Evolutionary conservation across 1,140 invertebrate species (phyloP).

Genomic region (Bombus sylvicola): DNA sequence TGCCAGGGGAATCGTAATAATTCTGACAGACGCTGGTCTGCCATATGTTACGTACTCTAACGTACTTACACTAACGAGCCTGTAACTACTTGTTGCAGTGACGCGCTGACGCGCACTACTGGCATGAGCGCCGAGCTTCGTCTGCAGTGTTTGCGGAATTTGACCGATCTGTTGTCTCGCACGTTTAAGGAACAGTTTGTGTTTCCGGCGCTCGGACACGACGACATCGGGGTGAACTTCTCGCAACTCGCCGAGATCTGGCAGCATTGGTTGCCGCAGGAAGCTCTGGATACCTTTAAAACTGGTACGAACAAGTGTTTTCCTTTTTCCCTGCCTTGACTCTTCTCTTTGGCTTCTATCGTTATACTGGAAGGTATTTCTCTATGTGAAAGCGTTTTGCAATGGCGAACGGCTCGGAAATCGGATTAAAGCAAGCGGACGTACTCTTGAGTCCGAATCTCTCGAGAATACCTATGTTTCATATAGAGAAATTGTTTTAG

Average conservation of each 20-base stretch:
- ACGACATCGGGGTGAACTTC: conserved; percentile 87
- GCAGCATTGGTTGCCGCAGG: conserved; percentile 91
- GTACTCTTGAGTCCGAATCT: not conserved
- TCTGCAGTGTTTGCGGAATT: conserved; percentile 88
- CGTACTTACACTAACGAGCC: conserved; percentile 59
- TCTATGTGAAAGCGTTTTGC: not conserved
- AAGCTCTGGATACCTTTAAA: conserved; percentile 90
- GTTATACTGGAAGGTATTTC: not conserved
- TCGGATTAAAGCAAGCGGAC: conserved; percentile 9
- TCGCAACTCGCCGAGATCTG: conserved; percentile 88
- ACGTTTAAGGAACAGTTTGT: conserved; percentile 92
- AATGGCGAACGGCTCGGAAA: not conserved
- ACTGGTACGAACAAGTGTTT: conserved; percentile 82
- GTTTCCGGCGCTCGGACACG: conserved; percentile 91
- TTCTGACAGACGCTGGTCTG: not conserved
- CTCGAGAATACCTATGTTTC: not conserved
- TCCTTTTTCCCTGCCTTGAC: too few species aligned
- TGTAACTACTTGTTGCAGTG: conserved; percentile 83
- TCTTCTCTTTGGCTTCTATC: not conserved
- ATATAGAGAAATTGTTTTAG: not conserved
- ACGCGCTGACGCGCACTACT: conserved; percentile 85
- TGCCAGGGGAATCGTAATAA: conserved; percentile 45
- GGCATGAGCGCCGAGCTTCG: conserved; percentile 85
- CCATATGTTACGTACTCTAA: conserved; percentile 53
- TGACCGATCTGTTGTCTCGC: conserved; percentile 89